phyloP scores from a whole-genome alignment of 2,797 vertebrate species.

The Hypotaenidia okinawae region DNA sequence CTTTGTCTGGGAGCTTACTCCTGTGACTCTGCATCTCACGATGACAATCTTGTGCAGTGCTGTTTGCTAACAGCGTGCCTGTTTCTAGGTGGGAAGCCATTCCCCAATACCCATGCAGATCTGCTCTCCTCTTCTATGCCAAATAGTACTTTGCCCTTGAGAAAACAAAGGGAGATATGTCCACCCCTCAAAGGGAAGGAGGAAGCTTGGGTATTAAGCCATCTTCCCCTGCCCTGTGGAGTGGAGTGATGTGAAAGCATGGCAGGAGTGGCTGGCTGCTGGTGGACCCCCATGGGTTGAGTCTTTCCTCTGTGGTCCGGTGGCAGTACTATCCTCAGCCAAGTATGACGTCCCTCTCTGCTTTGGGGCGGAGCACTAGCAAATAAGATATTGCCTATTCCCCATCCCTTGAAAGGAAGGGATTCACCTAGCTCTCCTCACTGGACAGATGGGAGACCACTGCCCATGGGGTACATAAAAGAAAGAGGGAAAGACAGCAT shows the following conservation, averaged over 20 bases:
- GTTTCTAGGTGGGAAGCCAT: neutral
- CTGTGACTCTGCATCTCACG: neutral
- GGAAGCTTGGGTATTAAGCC: neutral
- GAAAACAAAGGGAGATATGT: neutral
- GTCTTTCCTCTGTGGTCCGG: neutral
- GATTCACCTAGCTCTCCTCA: neutral
- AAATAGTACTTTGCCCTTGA: rapidly evolving
- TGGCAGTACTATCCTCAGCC: neutral
- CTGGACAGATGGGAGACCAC: neutral
- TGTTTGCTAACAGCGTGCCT: neutral
- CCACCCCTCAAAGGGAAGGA: neutral
- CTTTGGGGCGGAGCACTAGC: neutral
- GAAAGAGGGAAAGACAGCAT: neutral
- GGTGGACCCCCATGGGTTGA: neutral
- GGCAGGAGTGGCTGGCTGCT: neutral
- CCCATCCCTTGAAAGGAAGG: neutral
- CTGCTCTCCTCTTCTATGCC: neutral
- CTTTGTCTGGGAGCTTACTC: neutral
- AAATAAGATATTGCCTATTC: neutral
- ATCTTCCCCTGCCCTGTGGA: neutral
- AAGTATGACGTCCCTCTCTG: neutral
- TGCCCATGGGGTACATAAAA: neutral
- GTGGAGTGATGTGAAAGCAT: neutral
- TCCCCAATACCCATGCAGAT: neutral
- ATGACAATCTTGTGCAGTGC: neutral